phyloP scores from a whole-genome alignment of 1,140 invertebrate genomes.

The Pachypeltis micranthus region DNA sequence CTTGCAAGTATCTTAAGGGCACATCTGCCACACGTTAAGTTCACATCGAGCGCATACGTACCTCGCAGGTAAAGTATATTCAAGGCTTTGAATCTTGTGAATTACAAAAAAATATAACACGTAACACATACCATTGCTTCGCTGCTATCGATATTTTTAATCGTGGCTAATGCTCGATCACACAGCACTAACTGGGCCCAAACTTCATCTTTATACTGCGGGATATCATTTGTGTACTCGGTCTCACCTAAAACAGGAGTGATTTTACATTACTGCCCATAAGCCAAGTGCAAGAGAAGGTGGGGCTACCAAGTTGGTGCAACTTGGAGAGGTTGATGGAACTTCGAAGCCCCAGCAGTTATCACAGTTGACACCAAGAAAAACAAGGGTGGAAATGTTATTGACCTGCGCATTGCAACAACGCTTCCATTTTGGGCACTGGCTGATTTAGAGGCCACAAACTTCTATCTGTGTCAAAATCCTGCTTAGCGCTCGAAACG shows the following conservation, averaged over 20 bases:
- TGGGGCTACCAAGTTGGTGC: too few species aligned
- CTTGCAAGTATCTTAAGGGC: too few species aligned
- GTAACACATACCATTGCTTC: conserved; percentile 43
- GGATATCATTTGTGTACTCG: conserved; percentile 52
- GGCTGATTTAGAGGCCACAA: conserved; percentile 67
- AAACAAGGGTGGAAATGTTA: too few species aligned
- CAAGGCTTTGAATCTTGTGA: too few species aligned
- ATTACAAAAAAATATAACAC: too few species aligned
- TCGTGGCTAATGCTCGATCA: conserved; percentile 25
- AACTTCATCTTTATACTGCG: conserved; percentile 41
- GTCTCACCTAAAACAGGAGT: conserved; percentile 49
- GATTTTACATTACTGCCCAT: neutral
- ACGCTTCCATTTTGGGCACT: conserved; percentile 59
- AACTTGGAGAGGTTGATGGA: too few species aligned
- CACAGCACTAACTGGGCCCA: conserved; percentile 51
- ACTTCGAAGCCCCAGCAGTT: too few species aligned
- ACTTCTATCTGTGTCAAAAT: conserved; percentile 54
- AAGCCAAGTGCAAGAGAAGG: too few species aligned
- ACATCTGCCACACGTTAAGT: too few species aligned
- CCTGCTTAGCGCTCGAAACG: conserved; percentile 56
- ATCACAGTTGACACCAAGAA: too few species aligned
- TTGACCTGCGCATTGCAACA: conserved; percentile 44
- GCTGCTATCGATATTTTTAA: conserved; percentile 38
- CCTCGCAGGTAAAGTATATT: too few species aligned
- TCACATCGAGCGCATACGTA: too few species aligned